phyloP scores from a whole-genome alignment of 2,888 invertebrate genomes.

The Diogma glabrata region DNA sequence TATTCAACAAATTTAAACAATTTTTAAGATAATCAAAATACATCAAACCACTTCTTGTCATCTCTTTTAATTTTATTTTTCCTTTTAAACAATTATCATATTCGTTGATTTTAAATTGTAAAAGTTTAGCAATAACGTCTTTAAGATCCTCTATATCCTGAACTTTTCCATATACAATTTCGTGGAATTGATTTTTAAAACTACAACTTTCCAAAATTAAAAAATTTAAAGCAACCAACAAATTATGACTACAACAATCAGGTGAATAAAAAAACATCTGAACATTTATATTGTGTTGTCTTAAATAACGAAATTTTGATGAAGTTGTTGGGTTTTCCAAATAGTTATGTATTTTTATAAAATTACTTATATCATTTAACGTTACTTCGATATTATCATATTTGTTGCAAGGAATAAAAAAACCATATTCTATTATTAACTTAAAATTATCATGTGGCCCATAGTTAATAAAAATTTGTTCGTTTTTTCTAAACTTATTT shows the following conservation, averaged over 20 bases:
- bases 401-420: slow-evolving; percentile 55
- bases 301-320: slow-evolving; percentile 51
- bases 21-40: slow-evolving; percentile 20
- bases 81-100: slow-evolving; percentile 23
- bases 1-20: slow-evolving; percentile 24
- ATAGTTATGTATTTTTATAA: slow-evolving; percentile 29
- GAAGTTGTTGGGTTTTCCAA: slow-evolving; percentile 32
- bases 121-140: slow-evolving; percentile 22
- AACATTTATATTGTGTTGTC: slow-evolving; percentile 45
- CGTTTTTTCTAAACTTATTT: slow-evolving; percentile 41
- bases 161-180: slow-evolving; percentile 32
- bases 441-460: slow-evolving; percentile 71
- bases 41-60: slow-evolving; percentile 25
- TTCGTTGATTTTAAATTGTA: slow-evolving; percentile 27
- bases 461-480: slow-evolving; percentile 81
- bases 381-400: slow-evolving; percentile 53
- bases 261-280: slow-evolving; percentile 49
- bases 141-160: slow-evolving; percentile 20
- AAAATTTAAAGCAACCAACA: slow-evolving; percentile 34
- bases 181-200: slow-evolving; percentile 32
- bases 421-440: slow-evolving; percentile 80
- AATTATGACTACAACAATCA: slow-evolving; percentile 54
- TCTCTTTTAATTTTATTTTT: slow-evolving; percentile 21
- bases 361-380: slow-evolving; percentile 41
- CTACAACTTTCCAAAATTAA: slow-evolving; percentile 29